Evolutionary conservation across 1,140 invertebrate species (phyloP), one percentile per base, ranked within the genome.

Genomic region (Drosophila nasuta): DNA sequence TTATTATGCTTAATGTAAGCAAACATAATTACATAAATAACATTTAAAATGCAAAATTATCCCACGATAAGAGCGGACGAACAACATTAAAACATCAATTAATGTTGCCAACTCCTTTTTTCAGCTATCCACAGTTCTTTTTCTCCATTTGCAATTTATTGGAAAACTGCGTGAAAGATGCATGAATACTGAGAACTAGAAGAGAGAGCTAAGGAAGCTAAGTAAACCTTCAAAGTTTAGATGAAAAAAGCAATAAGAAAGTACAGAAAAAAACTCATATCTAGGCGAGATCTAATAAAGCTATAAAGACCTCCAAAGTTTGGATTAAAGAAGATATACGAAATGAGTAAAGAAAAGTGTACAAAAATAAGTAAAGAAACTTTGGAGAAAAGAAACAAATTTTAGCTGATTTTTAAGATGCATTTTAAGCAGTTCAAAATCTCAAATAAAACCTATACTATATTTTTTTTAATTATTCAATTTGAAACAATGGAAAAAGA

Each of bases 11-110:
- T 41, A 69, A 74, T 68, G 71, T 57, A 52, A 58, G 58, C 72
- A 70, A 75, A 69, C 57, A 75, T 75, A 70, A 75, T 75, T 75
- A 75, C 59, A 64, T 57, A 75, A 75, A 75, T 64, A 25, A 30
- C 66, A 75, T 75, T 70, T 62, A 60, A 74, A 74, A 74, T 74
- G 71, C 71, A 74, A 74, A 75, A 63, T 70, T 75, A 75, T 70
- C 33, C 15, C 5, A 46, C 20, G 73, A 75, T 75, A 75, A 71
- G 73, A 70, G n/a, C 62, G 1, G 11, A 51, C 62, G 1, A 7
- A 51, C 46, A 58, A 54, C 58, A 67, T 38, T 33, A 52, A 69
- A 57, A 63, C 49, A 70, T 75, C 59, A 70, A 75, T 75, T 75
- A 75, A 69, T 59, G 70, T 49, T 33, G 35, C 33, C 17, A 35